These are phyloP conservation scores for Biston betularia DNA, from an alignment of 2,888 invertebrate species.

Conservation along the genomic window DNA sequence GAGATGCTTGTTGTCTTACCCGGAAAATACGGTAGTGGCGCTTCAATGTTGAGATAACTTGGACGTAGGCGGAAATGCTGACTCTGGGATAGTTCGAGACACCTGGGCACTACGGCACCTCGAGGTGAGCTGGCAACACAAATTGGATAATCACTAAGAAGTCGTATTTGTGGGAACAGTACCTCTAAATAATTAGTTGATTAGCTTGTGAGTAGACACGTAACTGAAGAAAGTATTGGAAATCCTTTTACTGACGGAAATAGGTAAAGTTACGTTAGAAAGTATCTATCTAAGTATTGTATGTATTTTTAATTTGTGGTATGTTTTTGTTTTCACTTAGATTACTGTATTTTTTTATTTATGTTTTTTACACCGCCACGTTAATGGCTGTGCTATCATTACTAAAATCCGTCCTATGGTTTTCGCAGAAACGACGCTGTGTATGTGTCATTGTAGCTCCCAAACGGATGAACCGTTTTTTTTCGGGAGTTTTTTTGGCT, in stretches of 20 bases:
- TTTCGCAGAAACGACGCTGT: no score
- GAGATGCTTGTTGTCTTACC: background rate
- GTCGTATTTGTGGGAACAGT: slow-evolving; percentile 1
- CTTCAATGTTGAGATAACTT: background rate
- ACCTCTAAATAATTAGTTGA: slow-evolving; percentile 7
- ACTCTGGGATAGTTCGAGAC: background rate
- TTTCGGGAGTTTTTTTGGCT: no score
- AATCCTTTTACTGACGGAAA: background rate
- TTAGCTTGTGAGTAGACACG: background rate
- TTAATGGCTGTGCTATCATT: no score
- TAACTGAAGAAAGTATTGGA: background rate
- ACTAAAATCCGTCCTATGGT: no score
- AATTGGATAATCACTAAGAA: slow-evolving; percentile 13
- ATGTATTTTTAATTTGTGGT: no score
- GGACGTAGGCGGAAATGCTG: slow-evolving; percentile 5
- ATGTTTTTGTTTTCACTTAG: no score
- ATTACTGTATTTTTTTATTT: no score
- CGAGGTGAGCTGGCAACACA: slow-evolving; percentile 12
- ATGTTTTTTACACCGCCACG: no score
- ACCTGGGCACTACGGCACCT: background rate
- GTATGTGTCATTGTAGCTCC: no score
- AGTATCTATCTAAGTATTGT: no score
- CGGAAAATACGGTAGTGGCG: background rate
- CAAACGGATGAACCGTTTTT: no score
- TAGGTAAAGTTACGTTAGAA: background rate